Base-by-base conservation (phyloP, 2,888 invertebrate genomes). In the Euplexia lucipara region DNA sequence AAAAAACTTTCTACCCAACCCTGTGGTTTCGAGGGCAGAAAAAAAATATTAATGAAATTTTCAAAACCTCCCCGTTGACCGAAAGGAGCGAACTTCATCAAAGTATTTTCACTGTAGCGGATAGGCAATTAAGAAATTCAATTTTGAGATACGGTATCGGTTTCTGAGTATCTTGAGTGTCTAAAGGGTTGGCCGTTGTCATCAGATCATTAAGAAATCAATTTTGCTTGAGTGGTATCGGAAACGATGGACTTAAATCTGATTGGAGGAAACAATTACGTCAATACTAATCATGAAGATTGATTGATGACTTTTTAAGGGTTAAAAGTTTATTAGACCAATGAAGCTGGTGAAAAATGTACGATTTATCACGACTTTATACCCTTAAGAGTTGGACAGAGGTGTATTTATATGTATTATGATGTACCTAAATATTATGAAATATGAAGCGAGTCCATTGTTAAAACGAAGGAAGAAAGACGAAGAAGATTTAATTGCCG, bases 31-130 rank as follows among this genome's bases (percentile, higher is more conserved):
- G 65, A 62, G 84, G 83, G 80, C 78, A 78, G n/a, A n/a, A n/a
- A 79, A 86, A 90, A 90, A 90, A 90, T 89, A 89, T 89, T 91
- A 91, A 92, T 91, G 92, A 91, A 93, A 91, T 91, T 91, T 91
- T 82, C 86, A 83, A 84, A 87, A 84, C 86, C 87, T 66, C 72
- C 89, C 84, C 86, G 86, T 87, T 92, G 91, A 89, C 91, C 92
- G 85, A 89, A 88, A 85, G 79, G 83, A 86, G 79, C 81, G 82
- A 88, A 90, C 87, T 91, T 89, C 88, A 86, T 89, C 88, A 88
- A 92, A 92, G 90, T 90, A 87, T 89, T 90, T 86, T 83, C 86
- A 83, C 88, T 89, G 91, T 88, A 85, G 86, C 83, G 88, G 90
- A 88, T 88, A 89, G 89, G 88, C 89, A 92, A 91, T 92, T 92